Conservation (phyloP, 2,797 vertebrate species). For the Rhinatrema bivittatum region DNA sequence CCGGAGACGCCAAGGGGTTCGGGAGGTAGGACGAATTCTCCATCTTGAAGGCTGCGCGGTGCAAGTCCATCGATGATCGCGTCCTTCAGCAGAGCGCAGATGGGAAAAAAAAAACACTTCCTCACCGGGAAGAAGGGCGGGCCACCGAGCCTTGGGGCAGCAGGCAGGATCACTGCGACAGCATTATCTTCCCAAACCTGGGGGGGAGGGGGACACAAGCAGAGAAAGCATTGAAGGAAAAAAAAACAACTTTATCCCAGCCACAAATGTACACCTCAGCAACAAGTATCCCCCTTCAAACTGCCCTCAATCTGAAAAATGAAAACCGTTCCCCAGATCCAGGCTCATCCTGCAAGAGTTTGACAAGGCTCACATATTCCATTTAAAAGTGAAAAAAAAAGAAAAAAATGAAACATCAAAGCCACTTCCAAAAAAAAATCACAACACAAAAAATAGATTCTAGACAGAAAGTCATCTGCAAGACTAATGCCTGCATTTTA, state of each 20-base stretch:
- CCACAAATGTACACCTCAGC: neutral
- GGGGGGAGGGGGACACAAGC: slow-evolving; percentile 35
- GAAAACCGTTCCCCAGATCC: no score
- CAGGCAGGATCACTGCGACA: slow-evolving; percentile 48
- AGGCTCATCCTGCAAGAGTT: no score
- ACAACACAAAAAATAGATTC: no score
- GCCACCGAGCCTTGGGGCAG: slow-evolving; percentile 33
- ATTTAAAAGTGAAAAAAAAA: no score
- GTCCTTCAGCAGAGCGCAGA: slow-evolving; percentile 39
- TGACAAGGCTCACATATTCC: no score
- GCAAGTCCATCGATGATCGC: slow-evolving; percentile 91
- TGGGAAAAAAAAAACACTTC: slow-evolving; percentile 47
- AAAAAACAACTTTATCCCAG: slow-evolving; percentile 21
- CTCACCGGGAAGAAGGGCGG: slow-evolving; percentile 41
- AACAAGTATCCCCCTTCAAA: slow-evolving; percentile 4
- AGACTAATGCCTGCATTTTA: no score
- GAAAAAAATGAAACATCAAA: no score
- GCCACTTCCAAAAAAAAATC: no score
- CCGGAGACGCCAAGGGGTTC: slow-evolving; percentile 93
- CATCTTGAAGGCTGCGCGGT: slow-evolving; percentile 98
- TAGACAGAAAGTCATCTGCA: no score
- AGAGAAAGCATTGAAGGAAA: slow-evolving; percentile 1
- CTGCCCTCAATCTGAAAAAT: no score
- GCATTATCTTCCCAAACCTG: slow-evolving; percentile 50
- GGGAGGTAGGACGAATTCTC: slow-evolving; percentile 98